phyloP scores from a whole-genome alignment of 1,140 invertebrate genomes.

The Triops longicaudatus region DNA sequence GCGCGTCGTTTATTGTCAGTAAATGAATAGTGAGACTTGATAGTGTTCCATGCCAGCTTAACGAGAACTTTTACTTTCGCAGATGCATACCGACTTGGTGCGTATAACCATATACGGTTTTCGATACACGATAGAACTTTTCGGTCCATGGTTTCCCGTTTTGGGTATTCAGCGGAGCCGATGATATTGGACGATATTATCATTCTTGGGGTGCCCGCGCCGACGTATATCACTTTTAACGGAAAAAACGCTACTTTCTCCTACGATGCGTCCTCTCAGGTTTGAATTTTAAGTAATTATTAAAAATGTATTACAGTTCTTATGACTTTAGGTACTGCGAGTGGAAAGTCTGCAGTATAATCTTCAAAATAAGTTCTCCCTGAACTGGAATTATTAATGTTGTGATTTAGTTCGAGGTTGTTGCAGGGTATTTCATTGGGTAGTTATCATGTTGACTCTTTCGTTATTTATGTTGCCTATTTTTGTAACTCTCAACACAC shows the following conservation, averaged over 20 bases:
- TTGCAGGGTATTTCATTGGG: no score
- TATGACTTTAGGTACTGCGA: neutral
- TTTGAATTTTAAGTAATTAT: neutral
- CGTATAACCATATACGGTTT: neutral
- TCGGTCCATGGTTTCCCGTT: neutral
- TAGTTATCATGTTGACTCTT: no score
- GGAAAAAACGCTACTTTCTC: neutral
- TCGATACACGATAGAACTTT: neutral
- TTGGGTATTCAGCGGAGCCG: conserved; percentile 3
- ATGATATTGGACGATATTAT: conserved; percentile 16
- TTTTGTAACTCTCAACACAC: no score
- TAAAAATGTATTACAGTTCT: no score
- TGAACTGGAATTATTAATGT: neutral
- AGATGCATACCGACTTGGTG: neutral
- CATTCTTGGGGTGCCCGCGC: neutral
- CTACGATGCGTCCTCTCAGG: neutral
- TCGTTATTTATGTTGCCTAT: no score
- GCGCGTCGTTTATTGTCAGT: no score
- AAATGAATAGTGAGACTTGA: no score
- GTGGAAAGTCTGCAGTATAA: neutral
- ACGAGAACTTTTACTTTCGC: neutral
- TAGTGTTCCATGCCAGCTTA: no score
- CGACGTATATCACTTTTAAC: neutral
- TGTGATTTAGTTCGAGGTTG: neutral
- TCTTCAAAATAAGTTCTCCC: neutral